These are phyloP conservation scores for Drosophila ustulata DNA, from an alignment of 2,888 invertebrate species.

Conservation along the genomic window DNA sequence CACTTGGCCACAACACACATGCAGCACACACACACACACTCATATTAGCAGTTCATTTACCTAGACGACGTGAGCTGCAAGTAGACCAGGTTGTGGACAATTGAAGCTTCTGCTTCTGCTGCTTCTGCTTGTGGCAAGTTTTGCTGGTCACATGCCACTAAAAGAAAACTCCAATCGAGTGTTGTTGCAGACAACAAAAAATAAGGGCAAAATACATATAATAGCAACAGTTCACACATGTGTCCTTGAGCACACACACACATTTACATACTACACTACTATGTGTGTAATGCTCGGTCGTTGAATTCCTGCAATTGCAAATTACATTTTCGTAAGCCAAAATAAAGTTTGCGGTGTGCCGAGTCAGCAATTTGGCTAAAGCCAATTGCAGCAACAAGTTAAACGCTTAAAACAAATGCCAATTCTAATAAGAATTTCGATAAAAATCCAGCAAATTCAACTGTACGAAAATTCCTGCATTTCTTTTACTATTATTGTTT, in stretches of 20 bases:
- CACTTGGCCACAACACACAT: conserved; percentile 26
- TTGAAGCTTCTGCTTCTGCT: conserved; percentile 9
- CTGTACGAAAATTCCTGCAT: neutral
- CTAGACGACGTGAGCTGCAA: conserved; percentile 66
- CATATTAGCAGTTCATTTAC: conserved; percentile 74
- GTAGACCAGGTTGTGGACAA: conserved; percentile 43
- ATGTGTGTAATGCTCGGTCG: conserved; percentile 3
- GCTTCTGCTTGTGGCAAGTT: conserved; percentile 25
- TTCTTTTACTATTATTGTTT: neutral
- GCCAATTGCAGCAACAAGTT: conserved; percentile 32
- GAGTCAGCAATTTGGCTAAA: conserved; percentile 34
- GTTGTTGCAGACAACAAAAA: conserved; percentile 35
- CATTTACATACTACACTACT: neutral
- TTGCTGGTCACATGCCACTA: conserved; percentile 51
- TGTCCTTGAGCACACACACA: conserved; percentile 11
- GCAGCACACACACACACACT: conserved; percentile 23
- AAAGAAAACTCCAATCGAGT: conserved; percentile 71
- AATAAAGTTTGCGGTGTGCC: conserved; percentile 20
- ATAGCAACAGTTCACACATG: conserved; percentile 54
- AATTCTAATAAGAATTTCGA: neutral
- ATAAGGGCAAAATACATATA: neutral
- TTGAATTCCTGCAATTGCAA: conserved; percentile 42
- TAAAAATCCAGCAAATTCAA: neutral
- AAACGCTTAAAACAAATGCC: conserved; percentile 3
- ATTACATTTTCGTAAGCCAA: conserved; percentile 38